Evolutionary conservation across 2,888 invertebrate species (phyloP).

Genomic region (Harpagoxenus sublaevis): DNA sequence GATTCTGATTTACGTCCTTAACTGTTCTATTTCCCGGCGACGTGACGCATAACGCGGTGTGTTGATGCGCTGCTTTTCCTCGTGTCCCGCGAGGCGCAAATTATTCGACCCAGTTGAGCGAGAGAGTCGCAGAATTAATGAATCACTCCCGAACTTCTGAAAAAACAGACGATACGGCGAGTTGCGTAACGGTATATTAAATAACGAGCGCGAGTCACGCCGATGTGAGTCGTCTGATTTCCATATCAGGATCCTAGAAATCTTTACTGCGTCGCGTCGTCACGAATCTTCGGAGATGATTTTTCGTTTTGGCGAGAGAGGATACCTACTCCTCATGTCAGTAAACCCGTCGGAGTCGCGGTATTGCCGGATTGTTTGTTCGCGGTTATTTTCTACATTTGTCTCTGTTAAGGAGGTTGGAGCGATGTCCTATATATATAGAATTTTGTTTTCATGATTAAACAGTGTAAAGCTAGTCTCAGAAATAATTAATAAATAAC

Average conservation of each 20-base stretch:
- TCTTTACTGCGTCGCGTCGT: background rate
- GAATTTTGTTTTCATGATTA: too few species aligned
- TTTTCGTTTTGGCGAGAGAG: background rate
- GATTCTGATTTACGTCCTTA: background rate
- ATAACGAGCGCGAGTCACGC: slow-evolving; percentile 33
- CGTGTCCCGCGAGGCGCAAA: background rate
- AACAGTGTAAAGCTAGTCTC: too few species aligned
- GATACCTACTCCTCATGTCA: background rate
- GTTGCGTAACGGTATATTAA: slow-evolving; percentile 29
- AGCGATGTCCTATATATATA: too few species aligned
- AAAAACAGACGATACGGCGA: slow-evolving; percentile 5
- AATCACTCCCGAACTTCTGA: slow-evolving; percentile 23
- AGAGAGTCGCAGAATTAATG: slow-evolving; percentile 32
- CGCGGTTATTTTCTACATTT: too few species aligned
- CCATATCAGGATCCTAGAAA: slow-evolving; percentile 37
- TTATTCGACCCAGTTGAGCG: slow-evolving; percentile 8
- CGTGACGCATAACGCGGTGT: background rate
- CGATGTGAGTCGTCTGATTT: slow-evolving; percentile 37
- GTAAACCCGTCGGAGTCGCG: background rate
- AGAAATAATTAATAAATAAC: too few species aligned
- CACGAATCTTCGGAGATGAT: background rate
- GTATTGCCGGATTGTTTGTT: background rate
- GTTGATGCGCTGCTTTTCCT: background rate
- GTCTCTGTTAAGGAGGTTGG: background rate
- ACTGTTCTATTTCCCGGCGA: background rate